These are phyloP conservation scores for Triplophysa tibetana DNA, from an alignment of 2,113 vertebrate species.

Conservation along the genomic window DNA sequence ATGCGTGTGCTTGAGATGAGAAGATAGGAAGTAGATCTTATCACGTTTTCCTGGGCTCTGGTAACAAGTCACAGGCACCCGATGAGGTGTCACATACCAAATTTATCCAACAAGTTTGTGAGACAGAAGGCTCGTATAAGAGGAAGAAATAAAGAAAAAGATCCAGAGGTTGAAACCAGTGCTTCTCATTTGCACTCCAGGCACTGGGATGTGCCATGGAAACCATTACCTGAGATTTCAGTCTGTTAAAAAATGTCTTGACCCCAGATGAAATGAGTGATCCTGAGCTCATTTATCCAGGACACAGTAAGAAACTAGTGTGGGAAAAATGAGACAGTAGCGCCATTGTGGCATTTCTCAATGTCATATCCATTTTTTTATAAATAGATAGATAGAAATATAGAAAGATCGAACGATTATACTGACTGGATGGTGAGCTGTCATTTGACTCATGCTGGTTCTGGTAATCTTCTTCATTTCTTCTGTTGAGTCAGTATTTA, in stretches of 20 bases:
- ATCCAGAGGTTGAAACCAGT: neutral
- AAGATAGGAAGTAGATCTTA: conserved; percentile 5
- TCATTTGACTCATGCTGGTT: neutral
- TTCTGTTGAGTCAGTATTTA: neutral
- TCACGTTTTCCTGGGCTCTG: conserved; percentile 22
- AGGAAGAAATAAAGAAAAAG: conserved; percentile 8
- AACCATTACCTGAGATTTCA: neutral
- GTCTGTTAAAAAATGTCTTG: neutral
- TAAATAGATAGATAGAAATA: too few species aligned
- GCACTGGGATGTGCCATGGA: neutral
- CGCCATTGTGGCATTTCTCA: neutral
- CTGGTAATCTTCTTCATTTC: neutral
- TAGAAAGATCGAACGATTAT: too few species aligned
- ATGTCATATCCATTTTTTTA: too few species aligned
- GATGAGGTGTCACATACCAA: conserved; percentile 44
- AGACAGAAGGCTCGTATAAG: conserved; percentile 4
- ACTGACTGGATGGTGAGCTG: conserved; percentile 3
- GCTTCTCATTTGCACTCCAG: conserved; percentile 32
- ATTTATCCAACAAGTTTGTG: conserved; percentile 41
- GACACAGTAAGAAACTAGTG: neutral
- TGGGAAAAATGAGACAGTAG: neutral
- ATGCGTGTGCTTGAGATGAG: neutral
- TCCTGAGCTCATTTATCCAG: neutral
- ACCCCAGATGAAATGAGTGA: conserved; percentile 4
- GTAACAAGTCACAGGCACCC: conserved; percentile 37